Evolutionary conservation across 1,140 invertebrate genomes (phyloP).

Genomic region (Saccostrea glomerata): DNA sequence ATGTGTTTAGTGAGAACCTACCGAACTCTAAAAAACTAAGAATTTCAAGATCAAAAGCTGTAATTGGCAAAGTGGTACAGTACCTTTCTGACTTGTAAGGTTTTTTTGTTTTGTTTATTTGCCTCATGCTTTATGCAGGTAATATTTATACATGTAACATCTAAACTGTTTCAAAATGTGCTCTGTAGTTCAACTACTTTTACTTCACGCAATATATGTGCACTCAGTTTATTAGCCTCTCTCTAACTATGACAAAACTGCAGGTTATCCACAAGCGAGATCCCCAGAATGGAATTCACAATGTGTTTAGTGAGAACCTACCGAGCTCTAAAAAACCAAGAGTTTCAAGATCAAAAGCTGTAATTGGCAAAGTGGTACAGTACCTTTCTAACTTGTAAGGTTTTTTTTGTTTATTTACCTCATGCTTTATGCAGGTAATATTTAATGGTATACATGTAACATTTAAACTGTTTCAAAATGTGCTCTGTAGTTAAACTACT

Average conservation of each 20-base stretch:
- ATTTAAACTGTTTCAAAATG: neutral
- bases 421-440: neutral
- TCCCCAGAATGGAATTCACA: conserved; percentile 22
- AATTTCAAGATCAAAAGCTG: conserved; percentile 38
- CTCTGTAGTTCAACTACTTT: neutral
- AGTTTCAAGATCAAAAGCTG: conserved; percentile 38
- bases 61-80: conserved; percentile 20
- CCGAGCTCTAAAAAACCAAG: conserved; percentile 1
- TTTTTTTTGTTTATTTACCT: neutral
- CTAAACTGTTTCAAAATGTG: neutral
- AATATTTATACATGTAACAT: neutral
- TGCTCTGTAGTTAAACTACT: neutral
- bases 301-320: conserved; percentile 37
- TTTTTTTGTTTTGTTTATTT: neutral
- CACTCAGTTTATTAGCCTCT: no score
- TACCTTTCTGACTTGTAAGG: neutral
- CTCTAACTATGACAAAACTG: neutral
- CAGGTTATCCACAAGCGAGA: conserved; percentile 22
- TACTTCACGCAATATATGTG: no score
- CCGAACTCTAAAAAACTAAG: neutral
- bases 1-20: conserved; percentile 37
- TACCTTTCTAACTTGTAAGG: neutral
- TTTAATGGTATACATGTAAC: neutral
- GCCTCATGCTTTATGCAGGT: neutral
- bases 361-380: conserved; percentile 27